phyloP scores from a whole-genome alignment of 2,113 vertebrate species.

The Cyprinodon brontotheroides region DNA sequence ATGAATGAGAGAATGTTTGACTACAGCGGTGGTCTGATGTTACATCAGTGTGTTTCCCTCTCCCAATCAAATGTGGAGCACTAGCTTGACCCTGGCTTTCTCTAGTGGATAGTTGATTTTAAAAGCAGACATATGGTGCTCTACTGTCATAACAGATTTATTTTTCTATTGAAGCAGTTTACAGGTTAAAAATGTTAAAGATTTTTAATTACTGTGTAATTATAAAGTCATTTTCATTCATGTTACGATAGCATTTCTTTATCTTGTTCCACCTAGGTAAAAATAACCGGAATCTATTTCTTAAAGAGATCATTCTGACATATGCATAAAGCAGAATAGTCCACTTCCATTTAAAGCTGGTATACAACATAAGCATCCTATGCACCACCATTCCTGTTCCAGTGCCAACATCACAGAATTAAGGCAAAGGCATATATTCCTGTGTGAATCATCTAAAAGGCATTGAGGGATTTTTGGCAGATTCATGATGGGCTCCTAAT shows the following conservation, averaged over 20 bases:
- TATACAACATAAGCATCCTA: conserved; percentile 55
- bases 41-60: not conserved
- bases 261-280: conserved; percentile 18
- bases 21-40: not conserved
- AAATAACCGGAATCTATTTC: conserved; percentile 42
- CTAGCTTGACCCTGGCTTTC: conserved; percentile 5
- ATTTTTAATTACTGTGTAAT: not conserved
- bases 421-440: conserved; percentile 78
- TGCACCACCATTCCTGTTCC: conserved; percentile 65
- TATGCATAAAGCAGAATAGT: conserved; percentile 50
- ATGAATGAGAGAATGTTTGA: not conserved
- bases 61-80: not conserved
- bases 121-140: conserved; percentile 5
- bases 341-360: conserved; percentile 28
- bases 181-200: not conserved
- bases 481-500: conserved; percentile 67
- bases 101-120: not conserved
- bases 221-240: not conserved
- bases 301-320: conserved; percentile 57
- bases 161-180: not conserved
- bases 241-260: not conserved
- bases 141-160: not conserved
- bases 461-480: conserved; percentile 71
- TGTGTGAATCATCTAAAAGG: conserved; percentile 72
- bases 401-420: conserved; percentile 59